Evolutionary conservation across 2,888 invertebrate genomes (phyloP).

Genomic region (Mimas tiliae): DNA sequence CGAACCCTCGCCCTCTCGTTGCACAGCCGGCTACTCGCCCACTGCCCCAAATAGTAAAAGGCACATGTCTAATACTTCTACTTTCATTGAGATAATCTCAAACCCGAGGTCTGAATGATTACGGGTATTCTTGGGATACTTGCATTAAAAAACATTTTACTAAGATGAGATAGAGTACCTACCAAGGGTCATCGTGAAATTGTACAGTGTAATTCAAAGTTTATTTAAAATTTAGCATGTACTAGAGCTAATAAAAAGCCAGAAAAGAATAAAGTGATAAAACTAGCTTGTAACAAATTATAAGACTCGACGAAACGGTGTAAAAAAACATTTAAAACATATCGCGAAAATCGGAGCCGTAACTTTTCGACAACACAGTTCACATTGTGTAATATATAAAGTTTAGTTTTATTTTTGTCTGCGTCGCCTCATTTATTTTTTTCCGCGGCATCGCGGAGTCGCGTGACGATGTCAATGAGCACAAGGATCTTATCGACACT

Average conservation of each 20-base stretch:
- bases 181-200: too few relatives aligned
- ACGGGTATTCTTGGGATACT: too few relatives aligned
- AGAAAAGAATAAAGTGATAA: background rate
- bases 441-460: background rate
- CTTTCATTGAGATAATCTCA: too few relatives aligned
- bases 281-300: conserved; percentile 1
- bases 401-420: conserved; percentile 23
- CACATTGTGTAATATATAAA: conserved; percentile 14
- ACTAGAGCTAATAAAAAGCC: background rate
- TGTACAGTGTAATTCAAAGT: too few relatives aligned
- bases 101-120: too few relatives aligned
- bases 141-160: too few relatives aligned
- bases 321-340: background rate
- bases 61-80: too few relatives aligned
- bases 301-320: background rate
- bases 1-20: too few relatives aligned
- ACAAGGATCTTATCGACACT: conserved; percentile 5
- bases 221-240: background rate
- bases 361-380: conserved; percentile 11
- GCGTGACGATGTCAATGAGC: conserved; percentile 17
- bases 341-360: conserved; percentile 3
- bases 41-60: too few relatives aligned
- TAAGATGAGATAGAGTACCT: too few relatives aligned
- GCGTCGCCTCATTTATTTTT: background rate
- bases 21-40: too few relatives aligned